Evolutionary conservation across 1,140 invertebrate genomes (phyloP).

Genomic region (Lepidotrigona ventralis): DNA sequence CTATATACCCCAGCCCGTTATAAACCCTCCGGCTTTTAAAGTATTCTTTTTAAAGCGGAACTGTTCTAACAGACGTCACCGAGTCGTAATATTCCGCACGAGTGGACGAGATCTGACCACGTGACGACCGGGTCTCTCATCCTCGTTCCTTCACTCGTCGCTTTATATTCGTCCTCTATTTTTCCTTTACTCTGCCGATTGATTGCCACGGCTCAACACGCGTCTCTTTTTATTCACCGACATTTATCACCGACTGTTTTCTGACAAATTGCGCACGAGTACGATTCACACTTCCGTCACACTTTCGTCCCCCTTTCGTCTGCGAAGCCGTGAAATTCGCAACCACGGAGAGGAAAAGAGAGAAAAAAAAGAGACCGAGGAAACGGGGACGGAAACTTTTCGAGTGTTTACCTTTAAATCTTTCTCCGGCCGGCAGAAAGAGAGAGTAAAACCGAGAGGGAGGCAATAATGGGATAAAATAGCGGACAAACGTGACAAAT

Average conservation of each 20-base stretch:
- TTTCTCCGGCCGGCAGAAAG: not conserved
- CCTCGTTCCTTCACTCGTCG: not conserved
- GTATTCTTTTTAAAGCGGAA: constrained; percentile 81
- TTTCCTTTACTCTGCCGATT: not conserved
- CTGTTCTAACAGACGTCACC: constrained; percentile 77
- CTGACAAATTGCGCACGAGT: constrained; percentile 13
- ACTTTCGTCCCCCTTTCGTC: no score
- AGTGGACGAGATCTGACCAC: constrained; percentile 3
- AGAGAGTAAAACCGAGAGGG: constrained; percentile 22
- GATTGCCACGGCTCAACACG: no score
- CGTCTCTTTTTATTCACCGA: not conserved
- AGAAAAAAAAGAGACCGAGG: not conserved
- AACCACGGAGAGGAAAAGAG: constrained; percentile 12
- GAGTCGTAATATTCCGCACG: constrained; percentile 74
- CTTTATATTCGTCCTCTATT: not conserved
- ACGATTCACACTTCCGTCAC: no score
- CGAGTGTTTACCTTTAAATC: constrained; percentile 51
- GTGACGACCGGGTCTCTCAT: constrained; percentile 29
- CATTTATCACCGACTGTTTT: not conserved
- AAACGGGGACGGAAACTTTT: not conserved
- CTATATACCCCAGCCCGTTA: constrained; percentile 77
- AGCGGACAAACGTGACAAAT: constrained; percentile 52
- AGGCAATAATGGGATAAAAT: constrained; percentile 50
- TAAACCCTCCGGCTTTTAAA: constrained; percentile 81
- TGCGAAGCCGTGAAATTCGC: not conserved